A percentile compares a stretch with the other conserved stretches of the same genome.
Conservation (phyloP, 2,888 invertebrate genomes). For the Andricus curvator region DNA sequence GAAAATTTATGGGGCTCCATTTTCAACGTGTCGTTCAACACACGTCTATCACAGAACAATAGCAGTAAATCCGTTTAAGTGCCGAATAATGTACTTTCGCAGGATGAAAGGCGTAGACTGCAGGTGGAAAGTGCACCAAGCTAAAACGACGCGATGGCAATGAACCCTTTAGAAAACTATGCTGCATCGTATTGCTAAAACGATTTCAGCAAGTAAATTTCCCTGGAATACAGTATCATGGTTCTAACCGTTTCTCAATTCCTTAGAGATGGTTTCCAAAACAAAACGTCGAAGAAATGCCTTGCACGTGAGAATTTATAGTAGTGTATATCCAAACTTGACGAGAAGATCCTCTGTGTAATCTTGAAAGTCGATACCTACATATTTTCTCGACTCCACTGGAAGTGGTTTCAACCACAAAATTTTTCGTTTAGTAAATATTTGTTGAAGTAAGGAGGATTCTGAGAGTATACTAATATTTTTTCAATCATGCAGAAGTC, state of each 20-base stretch:
- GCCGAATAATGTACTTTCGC: conserved; percentile 54
- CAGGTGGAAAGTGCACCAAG: background rate
- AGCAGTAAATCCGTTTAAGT: conserved; percentile 50
- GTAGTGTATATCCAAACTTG: conserved; percentile 15
- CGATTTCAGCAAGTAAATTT: conserved; percentile 55
- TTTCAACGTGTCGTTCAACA: conserved; percentile 51
- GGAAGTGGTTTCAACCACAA: conserved; percentile 12
- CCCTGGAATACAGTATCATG: conserved; percentile 50
- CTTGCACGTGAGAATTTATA: conserved; percentile 13
- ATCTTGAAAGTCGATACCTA: background rate
- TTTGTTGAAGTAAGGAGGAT: background rate
- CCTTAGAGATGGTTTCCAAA: conserved; percentile 25
- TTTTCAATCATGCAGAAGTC: background rate
- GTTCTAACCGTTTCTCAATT: conserved; percentile 40
- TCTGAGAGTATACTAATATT: background rate
- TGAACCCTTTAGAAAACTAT: conserved; percentile 47
- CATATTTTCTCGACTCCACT: conserved; percentile 24
- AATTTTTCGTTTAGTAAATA: conserved; percentile 27
- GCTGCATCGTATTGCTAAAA: conserved; percentile 50
- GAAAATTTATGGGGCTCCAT: conserved; percentile 47
- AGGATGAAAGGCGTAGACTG: conserved; percentile 17
- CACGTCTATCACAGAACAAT: conserved; percentile 54
- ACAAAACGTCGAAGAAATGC: conserved; percentile 42
- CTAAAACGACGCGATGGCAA: conserved; percentile 45
- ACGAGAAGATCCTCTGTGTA: conserved; percentile 29